phyloP scores from a whole-genome alignment of 2,797 vertebrate genomes.

The Bovichtus variegatus region DNA sequence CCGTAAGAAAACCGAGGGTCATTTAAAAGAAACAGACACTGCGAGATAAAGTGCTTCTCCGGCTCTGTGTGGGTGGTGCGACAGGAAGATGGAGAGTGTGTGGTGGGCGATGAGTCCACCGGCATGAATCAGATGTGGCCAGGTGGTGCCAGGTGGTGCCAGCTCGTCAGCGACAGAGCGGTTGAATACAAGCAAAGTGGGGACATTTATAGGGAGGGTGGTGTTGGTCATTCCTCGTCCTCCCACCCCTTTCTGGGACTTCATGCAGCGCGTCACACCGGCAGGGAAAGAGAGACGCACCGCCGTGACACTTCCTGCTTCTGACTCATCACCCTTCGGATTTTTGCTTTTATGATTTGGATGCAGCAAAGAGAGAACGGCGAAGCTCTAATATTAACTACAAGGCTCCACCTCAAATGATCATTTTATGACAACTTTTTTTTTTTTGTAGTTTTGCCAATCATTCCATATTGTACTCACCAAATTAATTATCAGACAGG shows the following conservation, averaged over 20 bases:
- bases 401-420: too few species aligned
- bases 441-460: background rate
- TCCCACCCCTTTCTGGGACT: conserved; percentile 36
- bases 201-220: conserved; percentile 9
- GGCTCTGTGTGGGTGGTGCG: conserved; percentile 34
- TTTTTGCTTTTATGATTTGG: conserved; percentile 11
- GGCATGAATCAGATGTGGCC: conserved; percentile 26
- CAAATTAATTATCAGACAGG: background rate
- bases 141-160: background rate
- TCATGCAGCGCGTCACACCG: conserved; percentile 16
- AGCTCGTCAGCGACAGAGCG: background rate
- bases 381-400: conserved; percentile 1
- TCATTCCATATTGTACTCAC: background rate
- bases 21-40: conserved; percentile 34
- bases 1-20: conserved; percentile 13
- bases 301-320: conserved; percentile 26
- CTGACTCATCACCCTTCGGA: conserved; percentile 44
- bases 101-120: conserved; percentile 22
- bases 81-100: background rate
- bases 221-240: conserved; percentile 4
- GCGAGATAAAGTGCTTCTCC: conserved; percentile 2
- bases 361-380: background rate
- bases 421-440: too few species aligned
- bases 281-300: conserved; percentile 15
- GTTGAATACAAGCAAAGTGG: conserved; percentile 3